These are phyloP conservation scores for Steinernema carpocapsae DNA, from an alignment of 2,888 invertebrate species.

Conservation along the genomic window DNA sequence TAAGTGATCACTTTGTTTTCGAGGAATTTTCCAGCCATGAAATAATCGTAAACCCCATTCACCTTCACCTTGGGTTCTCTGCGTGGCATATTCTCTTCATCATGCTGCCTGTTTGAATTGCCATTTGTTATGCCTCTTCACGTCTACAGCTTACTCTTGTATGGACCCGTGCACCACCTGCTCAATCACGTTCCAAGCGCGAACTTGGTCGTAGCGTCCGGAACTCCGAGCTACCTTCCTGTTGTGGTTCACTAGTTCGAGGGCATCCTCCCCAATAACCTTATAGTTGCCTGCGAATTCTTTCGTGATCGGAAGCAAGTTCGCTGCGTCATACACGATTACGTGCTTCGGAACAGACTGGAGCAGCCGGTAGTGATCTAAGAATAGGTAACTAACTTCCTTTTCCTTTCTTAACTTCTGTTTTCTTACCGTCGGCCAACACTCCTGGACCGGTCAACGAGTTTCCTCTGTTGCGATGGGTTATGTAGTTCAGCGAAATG, in stretches of 20 bases:
- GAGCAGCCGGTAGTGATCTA: not conserved
- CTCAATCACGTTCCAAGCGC: conserved; percentile 18
- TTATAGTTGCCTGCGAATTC: not conserved
- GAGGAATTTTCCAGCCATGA: no score
- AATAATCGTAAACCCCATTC: no score
- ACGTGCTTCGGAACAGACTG: not conserved
- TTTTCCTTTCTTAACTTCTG: no score
- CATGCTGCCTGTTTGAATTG: no score
- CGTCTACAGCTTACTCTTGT: conserved; percentile 4
- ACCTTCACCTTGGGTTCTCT: no score
- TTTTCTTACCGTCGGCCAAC: not conserved
- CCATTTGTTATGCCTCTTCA: no score
- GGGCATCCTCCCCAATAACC: conserved; percentile 3
- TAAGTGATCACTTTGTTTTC: no score
- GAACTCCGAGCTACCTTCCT: not conserved
- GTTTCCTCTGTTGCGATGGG: conserved; percentile 20
- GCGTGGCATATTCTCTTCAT: no score
- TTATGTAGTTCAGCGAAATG: conserved; percentile 17
- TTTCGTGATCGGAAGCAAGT: not conserved
- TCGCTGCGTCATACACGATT: not conserved
- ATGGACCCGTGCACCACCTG: not conserved
- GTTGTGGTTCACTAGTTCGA: conserved; percentile 13
- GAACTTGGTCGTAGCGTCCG: not conserved
- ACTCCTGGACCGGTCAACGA: not conserved
- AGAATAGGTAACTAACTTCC: not conserved